phyloP scores from a whole-genome alignment of 2,113 vertebrate genomes.

The Onychostoma macrolepis region DNA sequence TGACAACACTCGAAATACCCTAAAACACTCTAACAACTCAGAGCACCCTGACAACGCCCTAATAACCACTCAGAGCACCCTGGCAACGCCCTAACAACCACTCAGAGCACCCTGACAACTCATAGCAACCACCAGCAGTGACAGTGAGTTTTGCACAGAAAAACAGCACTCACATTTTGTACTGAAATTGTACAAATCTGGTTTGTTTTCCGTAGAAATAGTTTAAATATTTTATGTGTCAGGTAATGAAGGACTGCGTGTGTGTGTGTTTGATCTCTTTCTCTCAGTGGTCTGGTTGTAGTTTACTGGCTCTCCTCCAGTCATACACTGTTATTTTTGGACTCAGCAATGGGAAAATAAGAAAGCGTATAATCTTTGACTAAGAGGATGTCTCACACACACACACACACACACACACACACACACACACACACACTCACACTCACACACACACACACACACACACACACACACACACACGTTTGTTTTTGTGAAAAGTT shows the following conservation, averaged over 20 bases:
- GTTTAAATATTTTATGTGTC: neutral
- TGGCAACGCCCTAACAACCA: neutral
- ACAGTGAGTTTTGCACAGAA: neutral
- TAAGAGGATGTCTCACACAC: neutral
- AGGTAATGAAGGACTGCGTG: neutral
- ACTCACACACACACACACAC: too few relatives aligned
- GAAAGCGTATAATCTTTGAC: neutral
- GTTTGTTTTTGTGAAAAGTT: too few relatives aligned
- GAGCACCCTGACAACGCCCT: neutral
- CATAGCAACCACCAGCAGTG: neutral
- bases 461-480: too few relatives aligned
- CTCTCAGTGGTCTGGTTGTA: neutral
- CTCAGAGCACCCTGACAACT: neutral
- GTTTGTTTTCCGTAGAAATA: neutral
- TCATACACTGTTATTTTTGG: conserved; percentile 66
- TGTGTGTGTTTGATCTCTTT: neutral
- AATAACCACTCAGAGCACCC: neutral
- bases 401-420: neutral
- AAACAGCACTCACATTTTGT: neutral
- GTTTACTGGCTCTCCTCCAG: conserved; percentile 54
- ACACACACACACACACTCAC: neutral
- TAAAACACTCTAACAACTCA: too few relatives aligned
- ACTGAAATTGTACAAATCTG: neutral
- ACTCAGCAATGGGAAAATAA: conserved; percentile 68
- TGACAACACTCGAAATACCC: neutral